Evolutionary conservation across 2,797 vertebrate genomes (phyloP).

Genomic region (Phalanger gymnotis): DNA sequence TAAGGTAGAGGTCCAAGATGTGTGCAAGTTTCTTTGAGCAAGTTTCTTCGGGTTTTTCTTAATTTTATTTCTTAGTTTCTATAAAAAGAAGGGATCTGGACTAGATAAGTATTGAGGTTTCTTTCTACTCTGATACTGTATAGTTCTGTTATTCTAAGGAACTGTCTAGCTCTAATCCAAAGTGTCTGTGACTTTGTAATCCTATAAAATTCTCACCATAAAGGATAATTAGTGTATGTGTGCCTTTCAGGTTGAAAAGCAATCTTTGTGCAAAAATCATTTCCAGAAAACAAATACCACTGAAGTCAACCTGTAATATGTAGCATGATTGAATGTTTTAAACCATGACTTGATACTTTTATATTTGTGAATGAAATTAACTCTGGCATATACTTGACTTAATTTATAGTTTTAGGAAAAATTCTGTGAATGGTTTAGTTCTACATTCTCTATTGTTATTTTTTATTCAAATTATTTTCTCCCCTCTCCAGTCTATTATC

Average conservation of each 20-base stretch:
- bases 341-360: not conserved
- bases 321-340: not conserved
- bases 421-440: not conserved
- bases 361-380: not conserved
- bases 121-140: not conserved
- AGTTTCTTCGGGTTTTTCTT: not conserved
- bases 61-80: not conserved
- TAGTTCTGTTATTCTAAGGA: not conserved
- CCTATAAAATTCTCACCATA: not conserved
- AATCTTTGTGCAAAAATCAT: not conserved
- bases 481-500: not conserved
- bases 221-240: not conserved
- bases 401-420: not conserved
- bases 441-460: not conserved
- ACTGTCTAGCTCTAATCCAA: not conserved
- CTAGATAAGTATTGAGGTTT: not conserved
- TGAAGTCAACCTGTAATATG: not conserved
- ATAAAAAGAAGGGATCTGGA: not conserved
- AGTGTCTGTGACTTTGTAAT: not conserved
- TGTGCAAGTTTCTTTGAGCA: not conserved
- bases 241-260: not conserved
- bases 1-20: not conserved
- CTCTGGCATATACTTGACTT: not conserved
- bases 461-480: not conserved
- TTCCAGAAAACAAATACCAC: not conserved